Conservation (phyloP, 2,888 invertebrate genomes). For the Ceriagrion tenellum region DNA sequence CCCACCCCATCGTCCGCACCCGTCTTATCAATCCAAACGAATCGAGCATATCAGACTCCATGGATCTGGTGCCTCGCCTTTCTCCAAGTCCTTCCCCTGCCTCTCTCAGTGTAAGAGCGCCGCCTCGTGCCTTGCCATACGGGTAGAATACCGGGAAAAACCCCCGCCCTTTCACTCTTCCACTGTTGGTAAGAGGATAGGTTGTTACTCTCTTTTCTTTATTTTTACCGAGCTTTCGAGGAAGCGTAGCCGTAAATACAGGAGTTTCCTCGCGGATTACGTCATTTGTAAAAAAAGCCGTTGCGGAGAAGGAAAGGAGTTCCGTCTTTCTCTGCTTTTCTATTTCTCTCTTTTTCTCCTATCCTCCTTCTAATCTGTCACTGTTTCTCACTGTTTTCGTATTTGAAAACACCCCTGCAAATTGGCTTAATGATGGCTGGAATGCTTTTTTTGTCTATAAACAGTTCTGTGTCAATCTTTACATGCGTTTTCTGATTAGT, state of each 20-base stretch:
- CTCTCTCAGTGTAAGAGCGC: too few species aligned
- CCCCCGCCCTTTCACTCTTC: neutral
- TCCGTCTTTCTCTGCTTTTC: neutral
- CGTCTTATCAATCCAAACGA: conserved; percentile 60
- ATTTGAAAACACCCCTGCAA: neutral
- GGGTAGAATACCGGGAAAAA: neutral
- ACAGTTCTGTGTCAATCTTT: too few species aligned
- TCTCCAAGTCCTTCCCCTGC: neutral
- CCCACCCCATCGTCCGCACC: neutral
- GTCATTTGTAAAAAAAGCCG: neutral
- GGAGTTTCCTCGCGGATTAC: conserved; percentile 9
- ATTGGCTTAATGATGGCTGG: neutral
- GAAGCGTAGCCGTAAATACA: neutral
- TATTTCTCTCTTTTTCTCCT: neutral
- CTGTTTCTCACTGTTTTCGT: neutral
- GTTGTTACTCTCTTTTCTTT: neutral
- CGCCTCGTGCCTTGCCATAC: too few species aligned
- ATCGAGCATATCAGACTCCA: conserved; percentile 53
- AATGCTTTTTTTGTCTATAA: too few species aligned
- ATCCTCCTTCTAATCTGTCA: neutral
- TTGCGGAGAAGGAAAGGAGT: neutral
- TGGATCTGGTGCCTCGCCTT: conserved; percentile 35
- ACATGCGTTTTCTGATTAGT: too few species aligned
- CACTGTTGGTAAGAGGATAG: neutral
- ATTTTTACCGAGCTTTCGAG: neutral